Base-by-base conservation (phyloP, 64 coral and sea anemone species). In the Stichodactyla helianthus region DNA sequence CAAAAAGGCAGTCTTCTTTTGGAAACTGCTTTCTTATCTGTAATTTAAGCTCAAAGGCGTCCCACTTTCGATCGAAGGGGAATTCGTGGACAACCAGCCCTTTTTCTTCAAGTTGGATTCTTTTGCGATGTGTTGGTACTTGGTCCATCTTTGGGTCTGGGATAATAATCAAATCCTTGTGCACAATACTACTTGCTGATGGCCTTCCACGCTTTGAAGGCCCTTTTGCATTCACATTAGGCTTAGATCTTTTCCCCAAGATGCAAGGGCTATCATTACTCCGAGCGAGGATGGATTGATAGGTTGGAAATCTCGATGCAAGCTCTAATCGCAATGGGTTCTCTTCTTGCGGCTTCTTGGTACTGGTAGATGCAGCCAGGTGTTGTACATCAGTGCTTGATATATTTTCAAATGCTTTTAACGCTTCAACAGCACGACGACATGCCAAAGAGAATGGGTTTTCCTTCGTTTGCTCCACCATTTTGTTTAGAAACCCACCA, bases 131-230 rank as follows among this genome's bases (percentile, higher is more conserved):
- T 61, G 83, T 91, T 91, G 71, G 89, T 79, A 91, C 89, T 86
- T 91, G 83, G 61, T 86, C 86, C 10, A 84, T 91, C 57, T 86
- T 79, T 50, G 89, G 89, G 20, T 91, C 86, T 82, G 84, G 83
- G 78, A 86, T 91, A n/a, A 91, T 91, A 79, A 91, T 71, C n/a
- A 91, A 78, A 58, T 86, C 86, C 50, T 84, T 87, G 87, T 89
- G 77, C 77, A 78, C 76, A 26, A 89, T 89, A 44, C 53, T 88
- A 63, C 60, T 63, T 63, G 60, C 60, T 63, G 60, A 63, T 63
- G 60, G 60, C 60, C 60, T 19, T 63, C 60, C 60, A 63, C 60
- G 60, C 60, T 63, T 63, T 63, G 60, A 18, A 63, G 60, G 60
- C 7, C 60, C 60, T 63, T 63, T 63, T 10, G 6, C 60, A 63